Evolutionary conservation across 1,140 invertebrate genomes (phyloP).

Genomic region (Idris sp.): DNA sequence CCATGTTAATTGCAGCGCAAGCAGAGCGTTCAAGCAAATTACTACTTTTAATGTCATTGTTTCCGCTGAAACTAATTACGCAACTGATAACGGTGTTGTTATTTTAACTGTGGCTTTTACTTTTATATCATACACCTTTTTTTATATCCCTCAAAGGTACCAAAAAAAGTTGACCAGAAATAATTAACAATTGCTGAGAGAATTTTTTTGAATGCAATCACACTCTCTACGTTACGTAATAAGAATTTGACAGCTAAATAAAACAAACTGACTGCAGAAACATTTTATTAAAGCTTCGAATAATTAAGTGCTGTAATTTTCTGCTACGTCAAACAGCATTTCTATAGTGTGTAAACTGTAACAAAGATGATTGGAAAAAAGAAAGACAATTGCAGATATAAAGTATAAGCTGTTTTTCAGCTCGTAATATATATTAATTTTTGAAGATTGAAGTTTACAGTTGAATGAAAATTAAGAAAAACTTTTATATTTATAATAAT

Average conservation of each 20-base stretch:
- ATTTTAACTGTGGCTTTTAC: neutral
- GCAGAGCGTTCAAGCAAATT: neutral
- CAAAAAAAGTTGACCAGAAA: too few relatives aligned
- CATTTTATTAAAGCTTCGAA: too few relatives aligned
- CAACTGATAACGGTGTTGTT: slow-evolving; percentile 1
- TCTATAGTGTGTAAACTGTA: too few relatives aligned
- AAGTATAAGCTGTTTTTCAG: too few relatives aligned
- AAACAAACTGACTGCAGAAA: too few relatives aligned
- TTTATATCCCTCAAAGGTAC: neutral
- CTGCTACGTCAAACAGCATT: neutral
- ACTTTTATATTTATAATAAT: slow-evolving; percentile 12
- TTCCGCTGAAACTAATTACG: neutral
- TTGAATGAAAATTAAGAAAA: slow-evolving; percentile 1
- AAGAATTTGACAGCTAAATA: slow-evolving; percentile 14
- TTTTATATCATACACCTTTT: neutral
- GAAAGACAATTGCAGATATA: neutral
- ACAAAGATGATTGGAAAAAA: neutral
- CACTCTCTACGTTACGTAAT: too few relatives aligned
- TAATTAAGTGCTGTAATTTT: too few relatives aligned
- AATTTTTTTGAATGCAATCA: too few relatives aligned
- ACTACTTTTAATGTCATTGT: neutral
- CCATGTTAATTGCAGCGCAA: neutral
- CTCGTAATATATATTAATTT: too few relatives aligned
- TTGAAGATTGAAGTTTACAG: neutral
- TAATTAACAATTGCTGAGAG: neutral